Base-by-base conservation (phyloP, 2,888 invertebrate genomes). In the Drosophila melanosoma region DNA sequence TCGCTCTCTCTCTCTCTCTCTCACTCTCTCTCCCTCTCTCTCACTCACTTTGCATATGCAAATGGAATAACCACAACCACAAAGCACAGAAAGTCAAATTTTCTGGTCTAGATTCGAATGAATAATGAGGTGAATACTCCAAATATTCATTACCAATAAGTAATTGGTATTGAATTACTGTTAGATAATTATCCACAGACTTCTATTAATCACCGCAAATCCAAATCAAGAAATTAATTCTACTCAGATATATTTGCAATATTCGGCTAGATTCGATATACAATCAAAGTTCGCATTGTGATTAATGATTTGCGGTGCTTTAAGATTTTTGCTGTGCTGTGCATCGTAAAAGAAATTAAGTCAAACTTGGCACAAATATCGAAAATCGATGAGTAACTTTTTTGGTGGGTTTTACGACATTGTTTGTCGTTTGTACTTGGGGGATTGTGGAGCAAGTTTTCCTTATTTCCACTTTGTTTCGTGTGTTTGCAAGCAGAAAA, bases 341-440 rank as follows among this genome's bases (percentile, higher is more conserved):
- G 1, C 20, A 15, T 23, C 11, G 33, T 33, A 12, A 48, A 26
- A 42, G n/a, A 40, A 17, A 49, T 1, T 7, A 15, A 33, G 36
- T 29, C 26, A 38, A 54, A 15, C 7, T 51, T 29, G 29, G 36
- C 51, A 42, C 64, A 58, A 76, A 81, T 72, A 82, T 84, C 66
- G 76, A 79, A 84, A 82, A 82, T 82, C 85, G 79, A 82, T 84
- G 72, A 56, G 58, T 52, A 71, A 81, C 74, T 36, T 38, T 38
- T 57, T 10, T 10, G 20, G 20, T 1, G 3, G 12, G 7, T 3
- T 42, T 38, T 38, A 8, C 10, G 45, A 15, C 38, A 17, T 7
- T 17, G 17, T 17, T 17, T 36, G 12, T 52, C n/a, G 35, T 10
- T 35, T 53, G 53, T 54, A 17, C 35, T 23, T 36, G 26, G 35